Base-by-base conservation (phyloP, 2,113 vertebrate genomes). In the Chionis minor region DNA sequence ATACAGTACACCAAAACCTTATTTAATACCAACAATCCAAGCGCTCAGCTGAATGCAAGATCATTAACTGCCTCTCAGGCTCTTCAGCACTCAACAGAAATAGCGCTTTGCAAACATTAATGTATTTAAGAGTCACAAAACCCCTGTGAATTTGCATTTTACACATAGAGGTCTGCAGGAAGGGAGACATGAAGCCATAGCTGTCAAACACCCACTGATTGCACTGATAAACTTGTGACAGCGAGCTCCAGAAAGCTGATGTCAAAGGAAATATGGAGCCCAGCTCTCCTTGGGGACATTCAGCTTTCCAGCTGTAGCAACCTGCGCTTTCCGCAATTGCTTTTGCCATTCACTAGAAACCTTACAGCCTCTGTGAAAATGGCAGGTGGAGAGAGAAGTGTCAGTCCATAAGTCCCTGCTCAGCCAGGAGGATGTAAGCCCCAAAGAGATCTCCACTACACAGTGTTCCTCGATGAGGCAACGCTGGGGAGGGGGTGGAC, bases 1-100 rank as follows among this genome's bases (percentile, higher is more conserved):
- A 83, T 49, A 40, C 51, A 81, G 49, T 78, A 63, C 59, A 86
- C 81, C 58, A 73, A 96, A 94, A 81, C 38, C 55, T 96, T 80
- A 77, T 91, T 88, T 91, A 96, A 85, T 77, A 67, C 65, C 86
- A 83, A 61, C 73, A 77, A 69, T 77, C 22, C 85, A 62, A 80
- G 81, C 74, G 91, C 81, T 88, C 54, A n/a, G 30, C 54, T 92
- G 79, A 88, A 70, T 54, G 38, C n/a, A 81, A 38, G 65, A 86
- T 67, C 72, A 38, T 90, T 83, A 74, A 24, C 56, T 89, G 72
- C 51, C 24, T 95, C 67, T 61, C 67, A 58, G 77, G 38, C 67
- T 83, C 71, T 79, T 59, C 79, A 84, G 81, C 51, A 24, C 78
- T 82, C 11, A 2, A 11, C 33, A 42, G 52, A 2, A n/a, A 30